Base-by-base conservation (phyloP, 2,113 vertebrate species). In the Speoplatyrhinus poulsoni region DNA sequence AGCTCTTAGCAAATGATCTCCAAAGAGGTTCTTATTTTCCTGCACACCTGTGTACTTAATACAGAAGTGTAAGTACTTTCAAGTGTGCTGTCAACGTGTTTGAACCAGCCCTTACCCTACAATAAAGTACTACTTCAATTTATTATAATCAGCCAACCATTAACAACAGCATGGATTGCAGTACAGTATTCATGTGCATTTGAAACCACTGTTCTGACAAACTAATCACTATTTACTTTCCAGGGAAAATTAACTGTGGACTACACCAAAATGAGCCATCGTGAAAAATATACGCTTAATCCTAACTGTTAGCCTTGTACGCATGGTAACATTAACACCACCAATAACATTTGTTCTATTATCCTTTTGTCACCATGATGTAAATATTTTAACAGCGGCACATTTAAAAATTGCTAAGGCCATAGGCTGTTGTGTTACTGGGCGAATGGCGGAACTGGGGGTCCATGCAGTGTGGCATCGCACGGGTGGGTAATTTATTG, bases 401-500 rank as follows among this genome's bases (percentile, higher is more conserved):
- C 48, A 72, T 69, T 65, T 63, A 58, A 46, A 72, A 76, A 69
- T 77, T 26, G 26, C 26, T 26, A 26, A 26, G 26, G 73, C 68
- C 36, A 66, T 12, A 65, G 47, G 52, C 60, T 66, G 72, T 15
- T 60, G 16, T 62, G 55, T 58, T 32, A 78, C 70, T 64, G 46
- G 78, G 75, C 70, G 53, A 70, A 3, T 26, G 26, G 26, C 26
- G 26, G 63, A 69, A 65, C 70, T 57, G 77, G 80, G 86, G 87
- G 76, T 88, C 77, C 65, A n/a, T 70, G 62, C 72, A 81, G 77
- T 79, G 83, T 82, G 85, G 85, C 89, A 89, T 88, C 81, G 71
- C 77, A 76, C 12, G 58, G 83, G 81, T 75, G 81, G 81, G 82
- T 91, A 90, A 91, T 93, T 91, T 91, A 93, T 89, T 79, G 82